Base-by-base conservation (phyloP, 2,113 vertebrate species). In the Catharus minimus region DNA sequence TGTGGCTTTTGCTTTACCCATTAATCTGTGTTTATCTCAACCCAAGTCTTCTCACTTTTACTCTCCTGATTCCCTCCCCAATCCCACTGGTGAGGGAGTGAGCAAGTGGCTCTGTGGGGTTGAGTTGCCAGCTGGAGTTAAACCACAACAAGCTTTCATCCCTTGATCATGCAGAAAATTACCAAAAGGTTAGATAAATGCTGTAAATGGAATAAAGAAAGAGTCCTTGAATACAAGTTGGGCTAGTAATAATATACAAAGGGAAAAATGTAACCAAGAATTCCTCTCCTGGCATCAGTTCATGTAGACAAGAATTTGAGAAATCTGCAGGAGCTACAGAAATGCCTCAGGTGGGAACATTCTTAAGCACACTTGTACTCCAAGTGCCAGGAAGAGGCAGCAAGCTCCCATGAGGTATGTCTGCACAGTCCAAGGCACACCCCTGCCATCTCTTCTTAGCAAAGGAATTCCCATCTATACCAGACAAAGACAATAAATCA, bases 401-500 rank as follows among this genome's bases (percentile, higher is more conserved):
- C 16, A 73, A 74, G 64, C 20, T 68, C 50, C 22, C 21, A 38
- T 3, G 19, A 1, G 1, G 43, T 22, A 28, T 0, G 1, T 21
- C 74, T 72, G 50, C 13, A 2, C 11, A 74, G 32, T 60, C 41
- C 58, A 50, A 91, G 56, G 39, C 89, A 86, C 24, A 22, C 2
- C 30, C 23, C 30, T 85, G 41, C 26, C 7, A 1, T 8, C 21
- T 66, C 80, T 58, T 78, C 44, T 62, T 52, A 49, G 13, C 2
- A 3, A 76, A 82, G 47, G 36, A 56, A 79, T 78, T 86, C 81
- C 61, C 44, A 44, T 28, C 74, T 18, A 28, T 19, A 56, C 22
- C 28, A 41, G 43, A 77, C 24, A 86, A 76, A 88, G 67, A 55
- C 74, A 82, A 69, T 36, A 86, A 58, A 67, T 74, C 82, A 82